Evolutionary conservation across 2,888 invertebrate genomes (phyloP).

Genomic region (Carabus problematicus): DNA sequence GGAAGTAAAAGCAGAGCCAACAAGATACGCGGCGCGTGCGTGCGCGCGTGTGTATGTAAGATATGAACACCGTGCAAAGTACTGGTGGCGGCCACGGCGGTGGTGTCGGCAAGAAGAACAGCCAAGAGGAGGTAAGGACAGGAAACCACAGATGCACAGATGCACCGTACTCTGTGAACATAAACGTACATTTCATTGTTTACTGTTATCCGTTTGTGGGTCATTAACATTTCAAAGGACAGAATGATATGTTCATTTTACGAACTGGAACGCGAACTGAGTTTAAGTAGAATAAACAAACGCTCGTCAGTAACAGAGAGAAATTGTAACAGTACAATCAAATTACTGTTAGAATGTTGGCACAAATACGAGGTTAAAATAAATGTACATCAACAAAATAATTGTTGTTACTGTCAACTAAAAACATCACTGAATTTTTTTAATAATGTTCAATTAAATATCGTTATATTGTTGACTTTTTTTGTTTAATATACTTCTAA

Average conservation of each 20-base stretch:
- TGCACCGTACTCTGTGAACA: too few species aligned
- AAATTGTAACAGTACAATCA: too few species aligned
- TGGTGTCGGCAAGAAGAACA: constrained; percentile 68
- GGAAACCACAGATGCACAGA: background rate
- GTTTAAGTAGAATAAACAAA: too few species aligned
- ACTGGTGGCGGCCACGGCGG: constrained; percentile 67
- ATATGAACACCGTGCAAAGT: constrained; percentile 72
- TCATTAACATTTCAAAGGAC: constrained; percentile 1
- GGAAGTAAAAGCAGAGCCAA: background rate
- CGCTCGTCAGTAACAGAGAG: too few species aligned
- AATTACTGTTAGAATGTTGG: constrained; percentile 1
- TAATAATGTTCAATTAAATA: too few species aligned
- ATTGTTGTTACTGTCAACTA: too few species aligned
- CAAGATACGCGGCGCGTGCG: background rate
- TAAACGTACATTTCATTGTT: background rate
- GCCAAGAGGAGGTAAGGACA: constrained; percentile 64
- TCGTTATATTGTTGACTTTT: too few species aligned
- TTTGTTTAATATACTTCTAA: too few species aligned
- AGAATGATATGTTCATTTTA: background rate
- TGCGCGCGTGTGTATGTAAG: constrained; percentile 38
- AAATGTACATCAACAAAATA: background rate
- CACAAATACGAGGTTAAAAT: background rate
- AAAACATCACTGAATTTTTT: too few species aligned
- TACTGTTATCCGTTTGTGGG: constrained; percentile 10
- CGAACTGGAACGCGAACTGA: too few species aligned